Conservation (phyloP, 1,140 invertebrate species). For the Zaprionus kolodkinae region DNA sequence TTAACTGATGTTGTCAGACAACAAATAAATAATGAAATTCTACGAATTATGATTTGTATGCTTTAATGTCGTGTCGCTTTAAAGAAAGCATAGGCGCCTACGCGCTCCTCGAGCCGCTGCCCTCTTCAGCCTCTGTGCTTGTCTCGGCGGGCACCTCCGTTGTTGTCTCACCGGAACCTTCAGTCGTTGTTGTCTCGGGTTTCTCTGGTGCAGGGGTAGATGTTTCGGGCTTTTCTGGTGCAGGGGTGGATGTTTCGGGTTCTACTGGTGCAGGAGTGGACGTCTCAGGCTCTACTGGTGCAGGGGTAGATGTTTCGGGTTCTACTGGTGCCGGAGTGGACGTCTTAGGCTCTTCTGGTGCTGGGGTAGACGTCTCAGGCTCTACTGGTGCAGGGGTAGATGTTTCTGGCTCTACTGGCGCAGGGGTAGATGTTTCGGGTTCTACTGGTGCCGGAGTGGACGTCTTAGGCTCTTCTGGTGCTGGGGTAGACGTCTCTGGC, state of each 20-base stretch:
- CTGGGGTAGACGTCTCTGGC: not conserved
- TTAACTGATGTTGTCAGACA: slow-evolving; percentile 7
- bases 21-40: slow-evolving; percentile 41
- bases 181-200: slow-evolving; percentile 16
- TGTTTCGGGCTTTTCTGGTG: too few relatives aligned
- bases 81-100: slow-evolving; percentile 10
- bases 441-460: slow-evolving; percentile 10
- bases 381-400: slow-evolving; percentile 17
- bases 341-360: too few relatives aligned
- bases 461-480: slow-evolving; percentile 2
- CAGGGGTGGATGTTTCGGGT: too few relatives aligned
- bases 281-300: slow-evolving; percentile 5
- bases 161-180: slow-evolving; percentile 15
- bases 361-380: too few relatives aligned
- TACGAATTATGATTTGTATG: slow-evolving; percentile 12
- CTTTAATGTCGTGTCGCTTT: slow-evolving; percentile 15
- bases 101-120: slow-evolving; percentile 26
- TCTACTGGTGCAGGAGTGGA: slow-evolving; percentile 16
- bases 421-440: not conserved
- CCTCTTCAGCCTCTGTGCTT: slow-evolving; percentile 41
- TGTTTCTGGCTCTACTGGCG: slow-evolving; percentile 6
- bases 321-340: slow-evolving; percentile 15
- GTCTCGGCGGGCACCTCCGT: slow-evolving; percentile 17
- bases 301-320: not conserved
- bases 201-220: slow-evolving; percentile 5